These are phyloP conservation scores for Scolopax bukidnonensis DNA, from an alignment of 2,797 vertebrate genomes.

Conservation along the genomic window DNA sequence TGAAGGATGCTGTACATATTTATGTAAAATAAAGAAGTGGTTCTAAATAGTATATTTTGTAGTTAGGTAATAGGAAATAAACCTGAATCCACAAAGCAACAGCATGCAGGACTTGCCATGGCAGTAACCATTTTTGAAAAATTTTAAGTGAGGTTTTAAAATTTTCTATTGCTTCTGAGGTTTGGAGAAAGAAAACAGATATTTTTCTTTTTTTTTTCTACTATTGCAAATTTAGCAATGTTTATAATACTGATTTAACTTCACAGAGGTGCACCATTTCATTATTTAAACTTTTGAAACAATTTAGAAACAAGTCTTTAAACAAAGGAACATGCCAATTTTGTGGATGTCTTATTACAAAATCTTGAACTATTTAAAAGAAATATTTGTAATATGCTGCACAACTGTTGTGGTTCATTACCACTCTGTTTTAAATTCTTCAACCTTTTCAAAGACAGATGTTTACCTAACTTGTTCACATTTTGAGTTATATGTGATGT, in stretches of 20 bases:
- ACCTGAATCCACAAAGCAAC: background rate
- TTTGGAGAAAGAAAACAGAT: background rate
- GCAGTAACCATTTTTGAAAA: background rate
- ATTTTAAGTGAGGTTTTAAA: background rate
- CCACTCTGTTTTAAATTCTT: conserved; percentile 55
- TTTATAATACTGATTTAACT: background rate
- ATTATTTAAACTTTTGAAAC: background rate
- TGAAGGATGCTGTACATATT: background rate
- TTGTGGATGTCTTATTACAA: background rate
- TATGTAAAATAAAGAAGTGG: background rate
- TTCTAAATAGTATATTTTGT: background rate
- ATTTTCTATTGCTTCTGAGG: background rate
- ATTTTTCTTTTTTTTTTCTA: background rate
- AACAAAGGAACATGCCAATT: background rate
- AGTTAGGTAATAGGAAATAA: background rate
- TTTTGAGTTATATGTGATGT: background rate
- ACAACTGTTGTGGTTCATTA: conserved; percentile 23
- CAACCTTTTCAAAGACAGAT: conserved; percentile 15
- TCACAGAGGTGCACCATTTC: background rate
- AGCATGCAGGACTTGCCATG: background rate
- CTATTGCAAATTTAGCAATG: background rate
- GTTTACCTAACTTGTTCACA: background rate
- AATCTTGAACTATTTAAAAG: conserved; percentile 30
- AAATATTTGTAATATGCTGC: conserved; percentile 14
- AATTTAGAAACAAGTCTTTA: background rate